phyloP scores from a whole-genome alignment of 2,797 vertebrate species.

The Mus minutoides region DNA sequence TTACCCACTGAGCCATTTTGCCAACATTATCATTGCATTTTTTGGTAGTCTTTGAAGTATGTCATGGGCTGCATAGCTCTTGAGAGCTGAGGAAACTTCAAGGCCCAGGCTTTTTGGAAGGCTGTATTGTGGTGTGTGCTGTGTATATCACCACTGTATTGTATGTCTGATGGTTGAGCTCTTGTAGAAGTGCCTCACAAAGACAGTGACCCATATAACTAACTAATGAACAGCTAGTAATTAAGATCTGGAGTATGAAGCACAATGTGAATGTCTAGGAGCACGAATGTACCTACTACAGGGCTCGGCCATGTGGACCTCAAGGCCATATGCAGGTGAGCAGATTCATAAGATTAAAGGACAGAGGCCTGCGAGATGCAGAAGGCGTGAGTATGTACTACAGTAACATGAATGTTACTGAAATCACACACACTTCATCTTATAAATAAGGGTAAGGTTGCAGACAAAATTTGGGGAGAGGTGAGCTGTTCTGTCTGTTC shows the following conservation, averaged over 20 bases:
- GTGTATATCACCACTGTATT: background rate
- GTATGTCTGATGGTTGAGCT: background rate
- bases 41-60: background rate
- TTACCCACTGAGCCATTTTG: background rate
- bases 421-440: background rate
- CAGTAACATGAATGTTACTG: background rate
- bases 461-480: background rate
- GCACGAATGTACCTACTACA: background rate
- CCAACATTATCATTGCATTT: background rate
- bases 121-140: background rate
- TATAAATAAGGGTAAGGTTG: background rate
- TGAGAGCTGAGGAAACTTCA: background rate
- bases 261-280: background rate
- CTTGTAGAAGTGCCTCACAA: background rate
- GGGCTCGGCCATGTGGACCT: background rate
- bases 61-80: background rate
- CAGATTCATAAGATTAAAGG: background rate
- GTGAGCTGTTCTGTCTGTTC: background rate
- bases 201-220: background rate
- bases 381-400: no score
- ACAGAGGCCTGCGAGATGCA: background rate
- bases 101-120: background rate
- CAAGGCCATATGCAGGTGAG: background rate
- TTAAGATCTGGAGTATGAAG: background rate
- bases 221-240: background rate